Percentiles rank a stretch among this genome's conserved stretches.
phyloP scores from a whole-genome alignment of 1,140 invertebrate species.

The Pseudobourletiella spinata region DNA sequence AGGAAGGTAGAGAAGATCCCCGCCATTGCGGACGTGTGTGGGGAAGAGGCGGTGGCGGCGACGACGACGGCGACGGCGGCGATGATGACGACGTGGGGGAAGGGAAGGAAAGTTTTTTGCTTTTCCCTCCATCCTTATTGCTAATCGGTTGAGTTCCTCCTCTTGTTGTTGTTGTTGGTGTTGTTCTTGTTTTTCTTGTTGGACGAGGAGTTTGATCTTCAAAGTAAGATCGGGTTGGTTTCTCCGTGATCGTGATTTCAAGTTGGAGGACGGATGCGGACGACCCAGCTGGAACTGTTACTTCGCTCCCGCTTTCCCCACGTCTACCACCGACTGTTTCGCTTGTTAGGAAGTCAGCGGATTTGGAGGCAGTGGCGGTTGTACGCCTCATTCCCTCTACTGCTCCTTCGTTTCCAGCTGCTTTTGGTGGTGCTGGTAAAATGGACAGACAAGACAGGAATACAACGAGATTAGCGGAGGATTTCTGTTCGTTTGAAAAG shows the following conservation, averaged over 20 bases:
- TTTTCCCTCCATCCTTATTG: neutral
- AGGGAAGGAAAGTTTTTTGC: conserved; percentile 1
- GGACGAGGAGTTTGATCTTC: conserved; percentile 9
- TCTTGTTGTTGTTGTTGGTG: neutral
- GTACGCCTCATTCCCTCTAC: too few relatives aligned
- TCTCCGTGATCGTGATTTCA: neutral
- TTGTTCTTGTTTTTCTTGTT: conserved; percentile 6
- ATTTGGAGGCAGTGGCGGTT: too few relatives aligned
- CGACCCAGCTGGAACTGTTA: neutral
- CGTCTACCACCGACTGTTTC: too few relatives aligned
- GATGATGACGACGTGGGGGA: neutral
- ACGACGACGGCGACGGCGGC: too few relatives aligned
- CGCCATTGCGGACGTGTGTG: too few relatives aligned
- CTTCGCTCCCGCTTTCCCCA: too few relatives aligned
- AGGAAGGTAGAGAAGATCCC: too few relatives aligned
- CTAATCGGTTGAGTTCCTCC: neutral
- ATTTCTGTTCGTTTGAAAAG: neutral
- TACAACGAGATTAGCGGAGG: neutral
- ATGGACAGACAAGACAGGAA: neutral
- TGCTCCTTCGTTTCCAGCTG: too few relatives aligned
- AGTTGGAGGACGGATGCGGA: neutral
- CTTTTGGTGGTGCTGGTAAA: too few relatives aligned
- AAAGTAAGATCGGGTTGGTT: conserved; percentile 30
- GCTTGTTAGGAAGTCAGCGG: too few relatives aligned
- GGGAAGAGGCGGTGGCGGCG: too few relatives aligned